A percentile compares a stretch with the other conserved stretches of the same genome.
Evolutionary conservation across 1,140 invertebrate genomes (phyloP).

Genomic region (Caerostris extrusa): DNA sequence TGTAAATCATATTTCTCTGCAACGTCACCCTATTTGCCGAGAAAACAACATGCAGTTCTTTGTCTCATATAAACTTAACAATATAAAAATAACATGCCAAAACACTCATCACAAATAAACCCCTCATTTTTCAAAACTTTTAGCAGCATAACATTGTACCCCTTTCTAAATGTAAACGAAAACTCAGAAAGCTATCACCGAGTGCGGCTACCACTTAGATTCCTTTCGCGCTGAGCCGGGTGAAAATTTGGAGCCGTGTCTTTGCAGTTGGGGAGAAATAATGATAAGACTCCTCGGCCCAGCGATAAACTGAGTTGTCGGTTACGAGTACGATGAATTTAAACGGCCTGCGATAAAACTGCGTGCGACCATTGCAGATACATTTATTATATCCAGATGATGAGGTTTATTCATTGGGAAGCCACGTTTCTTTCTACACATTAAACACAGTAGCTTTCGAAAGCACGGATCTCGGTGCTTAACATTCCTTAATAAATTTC

Average conservation of each 20-base stretch:
- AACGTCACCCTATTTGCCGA: too few relatives aligned
- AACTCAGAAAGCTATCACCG: too few relatives aligned
- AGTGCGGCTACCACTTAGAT: not conserved
- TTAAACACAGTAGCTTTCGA: not conserved
- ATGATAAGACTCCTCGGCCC: conserved; percentile 51
- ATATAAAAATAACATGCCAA: too few relatives aligned
- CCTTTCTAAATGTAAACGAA: too few relatives aligned
- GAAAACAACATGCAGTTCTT: too few relatives aligned
- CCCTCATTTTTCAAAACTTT: too few relatives aligned
- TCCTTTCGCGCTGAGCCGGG: conserved; percentile 18
- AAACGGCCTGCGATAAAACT: conserved; percentile 66
- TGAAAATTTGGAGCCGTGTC: conserved; percentile 40
- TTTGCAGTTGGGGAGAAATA: conserved; percentile 36
- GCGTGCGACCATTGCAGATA: conserved; percentile 30
- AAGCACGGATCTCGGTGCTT: not conserved
- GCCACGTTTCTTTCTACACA: not conserved
- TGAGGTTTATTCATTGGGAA: conserved; percentile 25
- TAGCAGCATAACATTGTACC: too few relatives aligned
- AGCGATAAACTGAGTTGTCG: conserved; percentile 48
- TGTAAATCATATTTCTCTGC: too few relatives aligned
- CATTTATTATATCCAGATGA: conserved; percentile 57
- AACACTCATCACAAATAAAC: too few relatives aligned
- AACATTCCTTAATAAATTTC: conserved; percentile 22
- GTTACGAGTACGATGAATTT: conserved; percentile 66
- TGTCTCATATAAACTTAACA: too few relatives aligned